Evolutionary conservation across 2,113 vertebrate genomes (phyloP).

Genomic region (Mesembrinibis cayennensis): DNA sequence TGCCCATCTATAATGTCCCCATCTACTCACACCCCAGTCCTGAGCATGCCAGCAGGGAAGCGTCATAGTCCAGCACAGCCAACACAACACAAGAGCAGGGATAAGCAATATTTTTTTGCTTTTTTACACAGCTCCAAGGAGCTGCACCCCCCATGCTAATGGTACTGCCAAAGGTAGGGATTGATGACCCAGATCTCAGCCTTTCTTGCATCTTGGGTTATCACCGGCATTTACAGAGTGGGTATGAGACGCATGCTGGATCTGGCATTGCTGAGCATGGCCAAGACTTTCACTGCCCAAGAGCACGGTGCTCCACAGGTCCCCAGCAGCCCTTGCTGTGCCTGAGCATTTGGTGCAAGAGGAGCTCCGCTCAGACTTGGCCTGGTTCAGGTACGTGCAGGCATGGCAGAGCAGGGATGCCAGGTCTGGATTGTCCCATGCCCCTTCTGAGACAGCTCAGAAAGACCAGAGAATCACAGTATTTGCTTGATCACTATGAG

Average conservation of each 20-base stretch:
- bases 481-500: background rate
- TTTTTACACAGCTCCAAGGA: background rate
- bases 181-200: background rate
- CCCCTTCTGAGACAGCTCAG: background rate
- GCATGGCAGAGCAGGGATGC: rapidly evolving
- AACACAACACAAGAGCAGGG: background rate
- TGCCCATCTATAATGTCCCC: background rate
- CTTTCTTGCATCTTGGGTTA: background rate
- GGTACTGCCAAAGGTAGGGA: background rate
- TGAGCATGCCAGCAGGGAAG: background rate
- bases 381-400: rapidly evolving
- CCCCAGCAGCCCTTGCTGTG: background rate
- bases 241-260: background rate
- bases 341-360: background rate
- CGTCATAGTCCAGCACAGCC: background rate
- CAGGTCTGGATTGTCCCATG: background rate
- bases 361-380: background rate
- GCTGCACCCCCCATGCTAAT: background rate
- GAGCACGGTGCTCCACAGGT: background rate
- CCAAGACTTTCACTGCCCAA: background rate
- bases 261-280: background rate
- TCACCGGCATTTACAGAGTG: background rate
- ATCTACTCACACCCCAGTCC: background rate
- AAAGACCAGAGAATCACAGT: background rate
- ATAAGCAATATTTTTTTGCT: background rate